phyloP scores from a whole-genome alignment of 2,797 vertebrate species.

The Dendrocincla fuliginosa region DNA sequence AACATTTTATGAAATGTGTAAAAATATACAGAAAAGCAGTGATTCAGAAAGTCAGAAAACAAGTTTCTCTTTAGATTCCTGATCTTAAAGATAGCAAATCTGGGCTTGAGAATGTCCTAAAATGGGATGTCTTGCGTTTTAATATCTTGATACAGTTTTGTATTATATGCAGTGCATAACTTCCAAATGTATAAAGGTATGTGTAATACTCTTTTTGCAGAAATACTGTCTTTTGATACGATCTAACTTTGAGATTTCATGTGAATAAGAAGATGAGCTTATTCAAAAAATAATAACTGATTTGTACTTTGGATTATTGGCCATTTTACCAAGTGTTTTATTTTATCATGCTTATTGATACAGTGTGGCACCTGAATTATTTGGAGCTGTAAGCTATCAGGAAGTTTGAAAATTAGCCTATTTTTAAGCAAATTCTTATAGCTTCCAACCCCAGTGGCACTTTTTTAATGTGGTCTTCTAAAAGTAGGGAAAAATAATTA shows the following conservation, averaged over 20 bases:
- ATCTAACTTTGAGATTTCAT: neutral
- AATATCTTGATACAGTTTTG: neutral
- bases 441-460: neutral
- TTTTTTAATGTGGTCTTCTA: neutral
- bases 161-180: neutral
- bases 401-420: neutral
- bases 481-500: neutral
- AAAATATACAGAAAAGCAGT: neutral
- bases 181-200: neutral
- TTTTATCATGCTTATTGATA: neutral
- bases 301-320: neutral
- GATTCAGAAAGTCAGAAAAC: neutral
- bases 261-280: neutral
- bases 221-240: neutral
- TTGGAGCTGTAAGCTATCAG: neutral
- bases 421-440: neutral
- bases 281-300: neutral
- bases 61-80: neutral
- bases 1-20: neutral
- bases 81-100: neutral
- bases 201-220: neutral
- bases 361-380: neutral
- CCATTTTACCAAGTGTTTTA: neutral
- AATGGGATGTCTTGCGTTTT: neutral
- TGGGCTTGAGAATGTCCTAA: neutral